A percentile compares a stretch with the other conserved stretches of the same genome.
Conservation (phyloP, 2,888 invertebrate genomes). For the Drosophila eohydei region DNA sequence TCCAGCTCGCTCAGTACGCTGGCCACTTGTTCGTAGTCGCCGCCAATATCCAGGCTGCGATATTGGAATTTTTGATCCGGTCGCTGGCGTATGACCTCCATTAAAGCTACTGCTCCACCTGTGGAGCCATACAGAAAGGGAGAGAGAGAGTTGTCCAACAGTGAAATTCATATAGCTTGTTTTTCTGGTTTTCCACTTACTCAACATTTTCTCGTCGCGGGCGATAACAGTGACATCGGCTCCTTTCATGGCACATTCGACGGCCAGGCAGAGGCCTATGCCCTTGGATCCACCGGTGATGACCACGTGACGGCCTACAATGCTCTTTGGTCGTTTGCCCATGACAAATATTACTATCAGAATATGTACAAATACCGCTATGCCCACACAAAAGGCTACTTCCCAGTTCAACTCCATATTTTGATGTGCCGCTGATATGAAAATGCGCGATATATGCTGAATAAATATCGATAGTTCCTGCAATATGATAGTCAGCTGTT, state of each 20-base stretch:
- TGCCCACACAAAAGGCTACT: conserved; percentile 66
- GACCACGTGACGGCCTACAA: conserved; percentile 87
- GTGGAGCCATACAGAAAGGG: not conserved
- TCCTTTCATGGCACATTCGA: conserved; percentile 91
- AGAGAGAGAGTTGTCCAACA: conserved; percentile 4
- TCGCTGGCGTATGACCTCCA: conserved; percentile 86
- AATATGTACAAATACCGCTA: conserved; percentile 76
- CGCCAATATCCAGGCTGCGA: conserved; percentile 89
- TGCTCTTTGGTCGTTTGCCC: conserved; percentile 73
- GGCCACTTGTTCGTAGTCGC: conserved; percentile 87
- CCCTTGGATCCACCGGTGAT: conserved; percentile 98
- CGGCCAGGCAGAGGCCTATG: conserved; percentile 94
- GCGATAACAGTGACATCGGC: conserved; percentile 97
- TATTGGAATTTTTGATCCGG: conserved; percentile 88
- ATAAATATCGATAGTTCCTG: conserved; percentile 11
- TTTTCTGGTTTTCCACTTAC: conserved; percentile 83
- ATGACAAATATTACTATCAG: conserved; percentile 79
- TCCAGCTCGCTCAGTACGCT: conserved; percentile 88
- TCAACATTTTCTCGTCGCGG: conserved; percentile 90
- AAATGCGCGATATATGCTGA: not conserved
- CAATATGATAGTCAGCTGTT: conserved; percentile 3
- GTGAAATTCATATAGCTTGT: conserved; percentile 16
- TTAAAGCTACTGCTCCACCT: conserved; percentile 87
- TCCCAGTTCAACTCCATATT: conserved; percentile 76
- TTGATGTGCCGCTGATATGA: conserved; percentile 23